Evolutionary conservation across 2,113 vertebrate species (phyloP), one percentile per base, ranked within the genome.

Genomic region (Morone saxatilis): DNA sequence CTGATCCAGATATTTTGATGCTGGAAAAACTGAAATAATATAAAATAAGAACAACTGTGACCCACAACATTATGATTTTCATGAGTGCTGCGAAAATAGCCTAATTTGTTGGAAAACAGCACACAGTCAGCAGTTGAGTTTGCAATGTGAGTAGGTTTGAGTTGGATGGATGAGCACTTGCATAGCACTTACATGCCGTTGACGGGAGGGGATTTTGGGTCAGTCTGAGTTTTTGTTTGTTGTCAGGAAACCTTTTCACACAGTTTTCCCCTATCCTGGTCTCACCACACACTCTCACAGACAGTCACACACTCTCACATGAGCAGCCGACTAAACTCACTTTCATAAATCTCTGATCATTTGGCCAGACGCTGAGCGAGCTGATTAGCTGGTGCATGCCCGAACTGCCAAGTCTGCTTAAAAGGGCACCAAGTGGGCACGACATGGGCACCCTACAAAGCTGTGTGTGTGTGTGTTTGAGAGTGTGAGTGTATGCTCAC

Each of bases 361-460:
- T 89, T 83, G 82, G 78, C 76, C 75, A 74, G 85, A 86, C 69
- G 71, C 89, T 25, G 59, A 62, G 86, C 75, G 80, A 93, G 86
- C 92, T 91, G 87, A 95, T 94, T 86, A 92, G 75, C 71, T 70
- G 71, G 66, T 91, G 83, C 80, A 83, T 61, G 77, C 54, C 84
- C 59, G 69, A 83, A 80, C 86, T 86, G 86, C 86, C 77, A 87
- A 73, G 82, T 86, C 74, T 80, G 84, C 81, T 87, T 85, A 83
- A 86, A 78, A 78, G 83, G 87, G 75, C 91, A 81, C 31, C 4
- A 48, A 79, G 67, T 81, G 86, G 86, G 73, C 76, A 81, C 40
- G 48, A 51, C 71, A 77, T 71, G 63, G 57, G 53, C 72, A 78
- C 80, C 87, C 57, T 51, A 59, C 61, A 71, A 31, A 54, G 50